These are phyloP conservation scores for Rousettus madagascariensis DNA, from an alignment of 2,797 vertebrate species.

Conservation along the genomic window DNA sequence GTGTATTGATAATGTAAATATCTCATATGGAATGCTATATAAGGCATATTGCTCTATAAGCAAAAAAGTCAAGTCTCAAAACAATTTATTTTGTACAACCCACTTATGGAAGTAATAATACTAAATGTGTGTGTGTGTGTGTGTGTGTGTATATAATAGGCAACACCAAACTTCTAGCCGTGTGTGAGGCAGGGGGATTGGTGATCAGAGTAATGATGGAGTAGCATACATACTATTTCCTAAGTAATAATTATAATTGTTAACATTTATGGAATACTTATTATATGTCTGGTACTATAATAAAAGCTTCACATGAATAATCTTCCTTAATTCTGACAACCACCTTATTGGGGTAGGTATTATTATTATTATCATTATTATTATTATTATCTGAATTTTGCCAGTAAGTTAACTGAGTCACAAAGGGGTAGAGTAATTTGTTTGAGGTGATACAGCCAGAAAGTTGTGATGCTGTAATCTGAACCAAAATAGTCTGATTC, in stretches of 20 bases:
- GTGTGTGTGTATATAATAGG: background rate
- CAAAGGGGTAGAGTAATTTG: background rate
- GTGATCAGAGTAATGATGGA: background rate
- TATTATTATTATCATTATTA: background rate
- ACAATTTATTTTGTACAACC: background rate
- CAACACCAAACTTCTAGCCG: background rate
- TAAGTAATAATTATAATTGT: background rate
- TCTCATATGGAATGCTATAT: background rate
- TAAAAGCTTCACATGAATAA: background rate
- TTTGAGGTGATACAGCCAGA: background rate
- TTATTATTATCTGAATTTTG: slow-evolving; percentile 2
- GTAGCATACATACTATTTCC: background rate
- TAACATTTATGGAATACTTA: background rate
- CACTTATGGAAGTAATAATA: background rate
- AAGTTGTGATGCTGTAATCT: background rate
- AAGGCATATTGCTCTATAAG: background rate
- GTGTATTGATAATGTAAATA: background rate
- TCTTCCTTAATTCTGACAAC: background rate
- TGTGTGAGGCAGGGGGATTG: background rate
- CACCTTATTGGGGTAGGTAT: background rate
- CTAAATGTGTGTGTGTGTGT: background rate
- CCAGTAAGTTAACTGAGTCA: background rate
- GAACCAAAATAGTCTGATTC: background rate
- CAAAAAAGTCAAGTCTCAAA: background rate
- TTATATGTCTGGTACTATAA: background rate